Evolutionary conservation across 2,888 invertebrate genomes (phyloP).

Genomic region (Agriopis marginaria): DNA sequence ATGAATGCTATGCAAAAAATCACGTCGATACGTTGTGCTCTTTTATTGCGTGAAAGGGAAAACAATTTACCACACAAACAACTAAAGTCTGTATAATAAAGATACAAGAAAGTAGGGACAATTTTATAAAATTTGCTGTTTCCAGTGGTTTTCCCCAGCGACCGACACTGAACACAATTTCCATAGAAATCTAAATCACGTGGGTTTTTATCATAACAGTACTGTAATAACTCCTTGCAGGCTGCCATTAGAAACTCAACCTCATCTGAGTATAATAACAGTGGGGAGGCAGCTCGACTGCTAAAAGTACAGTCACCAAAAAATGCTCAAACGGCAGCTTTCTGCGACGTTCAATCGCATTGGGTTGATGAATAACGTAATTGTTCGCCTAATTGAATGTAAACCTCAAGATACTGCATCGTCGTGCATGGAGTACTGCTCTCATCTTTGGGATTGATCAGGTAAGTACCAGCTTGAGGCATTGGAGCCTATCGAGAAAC

Average conservation of each 20-base stretch:
- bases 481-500: too few species aligned
- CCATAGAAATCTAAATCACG: constrained; percentile 5
- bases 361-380: too few species aligned
- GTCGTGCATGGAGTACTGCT: too few species aligned
- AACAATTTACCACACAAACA: too few species aligned
- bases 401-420: not conserved
- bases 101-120: too few species aligned
- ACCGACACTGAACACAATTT: not conserved
- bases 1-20: too few species aligned
- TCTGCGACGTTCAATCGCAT: not conserved
- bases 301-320: not conserved
- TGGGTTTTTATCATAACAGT: not conserved
- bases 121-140: not conserved
- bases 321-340: not conserved
- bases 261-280: constrained; percentile 20
- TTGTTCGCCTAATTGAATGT: too few species aligned
- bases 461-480: too few species aligned
- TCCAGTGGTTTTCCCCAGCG: not conserved
- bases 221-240: constrained; percentile 8
- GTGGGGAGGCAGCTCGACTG: constrained; percentile 5
- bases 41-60: too few species aligned
- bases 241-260: constrained; percentile 21
- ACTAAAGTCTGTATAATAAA: too few species aligned
- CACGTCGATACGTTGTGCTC: too few species aligned
- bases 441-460: too few species aligned